Conservation (phyloP, 2,113 vertebrate species). For the Delphinus delphis region DNA sequence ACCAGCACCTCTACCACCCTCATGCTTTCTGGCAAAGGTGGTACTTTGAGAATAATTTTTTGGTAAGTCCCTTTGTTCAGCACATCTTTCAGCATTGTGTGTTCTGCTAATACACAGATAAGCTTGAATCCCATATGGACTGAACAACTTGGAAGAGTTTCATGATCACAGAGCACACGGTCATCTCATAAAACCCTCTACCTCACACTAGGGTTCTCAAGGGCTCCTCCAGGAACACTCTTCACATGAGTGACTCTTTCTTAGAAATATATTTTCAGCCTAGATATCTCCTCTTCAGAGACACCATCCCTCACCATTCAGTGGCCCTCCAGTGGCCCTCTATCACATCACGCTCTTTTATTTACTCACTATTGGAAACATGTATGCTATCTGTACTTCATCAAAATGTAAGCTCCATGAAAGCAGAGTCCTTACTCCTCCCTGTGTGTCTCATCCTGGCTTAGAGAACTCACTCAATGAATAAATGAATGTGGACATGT, state of each 20-base stretch:
- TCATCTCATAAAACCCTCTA: not conserved
- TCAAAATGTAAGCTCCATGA: not conserved
- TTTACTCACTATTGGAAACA: not conserved
- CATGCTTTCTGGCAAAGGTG: not conserved
- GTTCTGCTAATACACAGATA: not conserved
- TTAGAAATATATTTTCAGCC: not conserved
- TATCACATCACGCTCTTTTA: not conserved
- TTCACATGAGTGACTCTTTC: not conserved
- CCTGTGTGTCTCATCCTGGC: not conserved
- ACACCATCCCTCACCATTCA: not conserved
- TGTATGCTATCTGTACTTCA: not conserved
- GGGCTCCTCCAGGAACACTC: not conserved
- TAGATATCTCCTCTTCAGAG: not conserved
- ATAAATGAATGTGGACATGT: rapidly evolving
- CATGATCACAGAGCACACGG: not conserved
- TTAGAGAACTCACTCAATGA: not conserved
- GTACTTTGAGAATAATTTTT: not conserved
- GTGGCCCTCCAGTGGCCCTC: not conserved
- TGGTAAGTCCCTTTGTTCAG: not conserved
- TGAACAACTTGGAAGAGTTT: not conserved
- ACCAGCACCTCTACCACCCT: not conserved
- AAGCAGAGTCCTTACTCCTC: not conserved
- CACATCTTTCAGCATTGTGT: not conserved
- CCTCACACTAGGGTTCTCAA: not conserved
- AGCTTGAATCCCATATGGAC: not conserved